phyloP scores from a whole-genome alignment of 2,797 vertebrate species.

The Carapus acus region DNA sequence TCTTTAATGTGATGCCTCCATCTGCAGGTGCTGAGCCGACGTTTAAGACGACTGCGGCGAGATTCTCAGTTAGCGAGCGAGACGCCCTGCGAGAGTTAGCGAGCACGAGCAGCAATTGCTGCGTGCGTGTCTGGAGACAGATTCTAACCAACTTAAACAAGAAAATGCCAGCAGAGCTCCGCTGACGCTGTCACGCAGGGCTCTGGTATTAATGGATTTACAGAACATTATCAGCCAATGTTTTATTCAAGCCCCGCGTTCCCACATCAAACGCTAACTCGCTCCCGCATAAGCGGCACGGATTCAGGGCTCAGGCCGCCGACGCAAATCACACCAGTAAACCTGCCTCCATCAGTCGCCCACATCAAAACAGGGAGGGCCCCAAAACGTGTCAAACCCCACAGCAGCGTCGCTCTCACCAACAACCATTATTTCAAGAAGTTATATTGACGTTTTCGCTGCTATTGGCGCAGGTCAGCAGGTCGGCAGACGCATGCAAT shows the following conservation, averaged over 20 bases:
- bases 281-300: background rate
- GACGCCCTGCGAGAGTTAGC: background rate
- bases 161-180: background rate
- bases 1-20: too few species aligned
- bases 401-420: too few species aligned
- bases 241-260: slow-evolving; percentile 12
- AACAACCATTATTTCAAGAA: slow-evolving; percentile 3
- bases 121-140: background rate
- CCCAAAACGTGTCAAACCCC: background rate
- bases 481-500: background rate
- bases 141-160: background rate
- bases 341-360: slow-evolving; percentile 2
- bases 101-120: slow-evolving; percentile 1
- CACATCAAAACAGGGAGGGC: background rate
- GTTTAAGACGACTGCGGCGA: background rate
- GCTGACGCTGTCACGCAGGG: background rate
- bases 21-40: slow-evolving; percentile 2
- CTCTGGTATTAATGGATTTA: background rate
- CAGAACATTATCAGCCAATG: slow-evolving; percentile 12
- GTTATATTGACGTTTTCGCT: background rate
- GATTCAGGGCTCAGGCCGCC: slow-evolving; percentile 4
- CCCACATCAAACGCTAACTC: slow-evolving; percentile 8
- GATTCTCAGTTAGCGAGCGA: background rate
- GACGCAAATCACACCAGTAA: slow-evolving; percentile 12
- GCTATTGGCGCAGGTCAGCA: background rate